Conservation (phyloP, 1,140 invertebrate genomes). For the Caenorhabditis latens region DNA sequence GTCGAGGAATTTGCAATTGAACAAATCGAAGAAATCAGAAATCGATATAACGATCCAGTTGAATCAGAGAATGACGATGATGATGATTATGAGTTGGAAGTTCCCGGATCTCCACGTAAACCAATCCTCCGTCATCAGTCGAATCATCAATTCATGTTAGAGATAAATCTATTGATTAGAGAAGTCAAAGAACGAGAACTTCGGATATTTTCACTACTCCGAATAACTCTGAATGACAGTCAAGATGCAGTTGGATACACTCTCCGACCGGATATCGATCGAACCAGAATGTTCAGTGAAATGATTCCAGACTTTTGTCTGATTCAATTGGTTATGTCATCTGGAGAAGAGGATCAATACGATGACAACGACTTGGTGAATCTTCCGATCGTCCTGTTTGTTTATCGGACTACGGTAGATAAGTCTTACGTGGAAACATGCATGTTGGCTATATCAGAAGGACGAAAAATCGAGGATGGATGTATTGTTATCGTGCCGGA, state of each 20-base stretch:
- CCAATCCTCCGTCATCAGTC: background rate
- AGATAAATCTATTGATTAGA: conserved; percentile 3
- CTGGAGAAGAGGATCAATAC: conserved; percentile 19
- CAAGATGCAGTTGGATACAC: conserved; percentile 45
- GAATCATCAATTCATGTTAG: conserved; percentile 13
- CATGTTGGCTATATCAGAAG: conserved; percentile 44
- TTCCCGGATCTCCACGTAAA: background rate
- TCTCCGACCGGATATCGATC: background rate
- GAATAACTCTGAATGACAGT: conserved; percentile 27
- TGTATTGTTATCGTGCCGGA: conserved; percentile 41
- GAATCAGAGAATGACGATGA: conserved; percentile 24
- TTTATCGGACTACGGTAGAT: background rate
- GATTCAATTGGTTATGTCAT: conserved; percentile 18
- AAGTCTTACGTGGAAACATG: conserved; percentile 31
- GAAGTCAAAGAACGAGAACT: conserved; percentile 46
- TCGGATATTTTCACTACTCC: conserved; percentile 15
- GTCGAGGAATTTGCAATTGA: conserved; percentile 19
- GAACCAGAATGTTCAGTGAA: background rate
- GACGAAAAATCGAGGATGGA: conserved; percentile 30
- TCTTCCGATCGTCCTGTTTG: background rate
- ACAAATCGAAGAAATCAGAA: conserved; percentile 32
- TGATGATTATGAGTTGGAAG: background rate
- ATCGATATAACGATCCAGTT: background rate
- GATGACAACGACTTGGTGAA: conserved; percentile 20
- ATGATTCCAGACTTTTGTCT: conserved; percentile 16